These are phyloP conservation scores for Nannobrachium achirus DNA, from an alignment of 2,113 vertebrate genomes.

Conservation along the genomic window DNA sequence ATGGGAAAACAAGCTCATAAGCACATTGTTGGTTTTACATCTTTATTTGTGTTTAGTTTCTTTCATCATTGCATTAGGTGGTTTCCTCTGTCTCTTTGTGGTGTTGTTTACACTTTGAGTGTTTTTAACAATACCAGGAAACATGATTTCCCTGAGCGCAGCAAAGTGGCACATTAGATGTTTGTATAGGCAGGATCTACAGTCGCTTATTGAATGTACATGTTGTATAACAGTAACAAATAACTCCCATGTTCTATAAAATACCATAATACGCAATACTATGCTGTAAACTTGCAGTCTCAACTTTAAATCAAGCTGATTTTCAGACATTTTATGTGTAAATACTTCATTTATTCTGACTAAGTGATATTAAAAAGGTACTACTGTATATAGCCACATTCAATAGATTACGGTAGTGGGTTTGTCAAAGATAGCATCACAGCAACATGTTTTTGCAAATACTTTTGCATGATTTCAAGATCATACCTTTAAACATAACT, in stretches of 20 bases:
- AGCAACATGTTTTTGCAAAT: constrained; percentile 49
- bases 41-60: constrained; percentile 60
- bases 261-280: constrained; percentile 17
- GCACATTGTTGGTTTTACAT: constrained; percentile 33
- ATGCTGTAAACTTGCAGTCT: constrained; percentile 47
- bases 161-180: constrained; percentile 55
- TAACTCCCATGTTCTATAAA: constrained; percentile 41
- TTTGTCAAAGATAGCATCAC: constrained; percentile 60
- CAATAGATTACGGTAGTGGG: constrained; percentile 52
- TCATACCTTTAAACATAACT: constrained; percentile 15
- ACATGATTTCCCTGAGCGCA: constrained; percentile 62
- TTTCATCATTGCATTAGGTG: constrained; percentile 22
- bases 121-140: constrained; percentile 46
- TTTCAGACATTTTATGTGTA: constrained; percentile 49
- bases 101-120: background rate
- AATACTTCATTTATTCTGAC: constrained; percentile 47
- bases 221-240: constrained; percentile 41
- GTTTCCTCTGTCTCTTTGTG: background rate
- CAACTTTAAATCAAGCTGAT: constrained; percentile 43
- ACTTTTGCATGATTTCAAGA: constrained; percentile 56
- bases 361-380: constrained; percentile 47
- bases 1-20: constrained; percentile 10
- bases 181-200: constrained; percentile 48
- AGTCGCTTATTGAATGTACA: constrained; percentile 43
- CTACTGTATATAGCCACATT: constrained; percentile 54